A percentile compares a stretch with the other conserved stretches of the same genome.
Evolutionary conservation across 35 echinoderm and acorn worm species (phyloP).

Genomic region (Acanthaster planci): DNA sequence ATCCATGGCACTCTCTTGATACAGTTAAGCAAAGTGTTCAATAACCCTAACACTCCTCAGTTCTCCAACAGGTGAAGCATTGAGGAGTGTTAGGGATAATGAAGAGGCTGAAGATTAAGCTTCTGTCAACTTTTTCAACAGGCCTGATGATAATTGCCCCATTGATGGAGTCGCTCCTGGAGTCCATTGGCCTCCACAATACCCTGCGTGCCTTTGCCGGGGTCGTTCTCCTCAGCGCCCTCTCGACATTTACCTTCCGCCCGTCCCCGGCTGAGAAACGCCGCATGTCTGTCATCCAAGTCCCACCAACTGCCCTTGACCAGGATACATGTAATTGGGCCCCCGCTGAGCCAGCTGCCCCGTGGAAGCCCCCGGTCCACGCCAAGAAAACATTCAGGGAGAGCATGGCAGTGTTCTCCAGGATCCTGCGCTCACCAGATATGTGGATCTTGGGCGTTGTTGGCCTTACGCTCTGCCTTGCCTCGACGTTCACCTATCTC

Average conservation of each 20-base stretch:
- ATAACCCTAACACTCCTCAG: no score
- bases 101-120: no score
- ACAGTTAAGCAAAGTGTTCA: no score
- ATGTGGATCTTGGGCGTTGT: background rate
- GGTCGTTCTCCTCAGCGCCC: background rate
- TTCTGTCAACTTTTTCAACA: background rate
- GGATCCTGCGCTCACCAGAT: background rate
- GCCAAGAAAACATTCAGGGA: constrained; percentile 1
- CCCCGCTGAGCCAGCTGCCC: background rate
- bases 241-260: background rate
- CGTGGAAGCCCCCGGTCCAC: background rate
- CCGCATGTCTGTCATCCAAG: constrained; percentile 9
- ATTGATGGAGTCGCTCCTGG: background rate
- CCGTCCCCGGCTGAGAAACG: constrained; percentile 5
- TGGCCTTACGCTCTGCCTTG: background rate
- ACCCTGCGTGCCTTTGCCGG: background rate
- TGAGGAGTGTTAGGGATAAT: no score
- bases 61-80: no score
- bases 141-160: constrained; percentile 4
- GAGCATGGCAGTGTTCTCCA: background rate
- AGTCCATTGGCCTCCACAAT: background rate
- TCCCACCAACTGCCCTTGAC: background rate
- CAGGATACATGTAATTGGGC: background rate
- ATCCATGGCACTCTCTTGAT: no score
- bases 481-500: constrained; percentile 1